These are phyloP conservation scores for Paradoxurus hermaphroditus DNA, from an alignment of 2,113 vertebrate species.

Conservation along the genomic window DNA sequence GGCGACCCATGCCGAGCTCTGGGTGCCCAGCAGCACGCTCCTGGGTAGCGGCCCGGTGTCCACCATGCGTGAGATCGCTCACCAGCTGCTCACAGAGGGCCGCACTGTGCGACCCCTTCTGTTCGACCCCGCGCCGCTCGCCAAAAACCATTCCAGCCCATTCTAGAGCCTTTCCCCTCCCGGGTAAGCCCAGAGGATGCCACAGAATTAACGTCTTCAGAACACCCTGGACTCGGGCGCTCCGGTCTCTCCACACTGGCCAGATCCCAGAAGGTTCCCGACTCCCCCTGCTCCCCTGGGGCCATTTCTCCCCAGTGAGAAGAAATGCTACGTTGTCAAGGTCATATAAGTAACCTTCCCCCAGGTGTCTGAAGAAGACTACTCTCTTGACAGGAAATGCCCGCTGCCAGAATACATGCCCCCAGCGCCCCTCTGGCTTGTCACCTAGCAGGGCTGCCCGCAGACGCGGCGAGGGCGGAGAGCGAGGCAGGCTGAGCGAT, in stretches of 20 bases:
- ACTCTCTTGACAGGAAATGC: neutral
- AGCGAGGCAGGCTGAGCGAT: neutral
- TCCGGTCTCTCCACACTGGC: neutral
- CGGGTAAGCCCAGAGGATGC: neutral
- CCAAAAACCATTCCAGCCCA: neutral
- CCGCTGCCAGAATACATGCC: neutral
- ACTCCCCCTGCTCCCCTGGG: neutral
- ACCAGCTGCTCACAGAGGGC: neutral
- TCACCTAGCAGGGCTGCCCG: neutral
- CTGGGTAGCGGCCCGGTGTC: neutral
- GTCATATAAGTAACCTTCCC: neutral
- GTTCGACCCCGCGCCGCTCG: neutral
- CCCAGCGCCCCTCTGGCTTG: neutral
- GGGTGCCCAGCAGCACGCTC: neutral
- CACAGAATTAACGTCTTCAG: neutral
- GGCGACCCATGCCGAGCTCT: neutral
- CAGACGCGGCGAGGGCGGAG: neutral
- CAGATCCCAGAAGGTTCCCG: neutral
- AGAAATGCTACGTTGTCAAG: neutral
- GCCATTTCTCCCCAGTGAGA: neutral
- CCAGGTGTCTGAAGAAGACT: neutral
- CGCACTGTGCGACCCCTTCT: fast-evolving
- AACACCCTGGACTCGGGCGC: neutral
- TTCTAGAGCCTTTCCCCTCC: neutral
- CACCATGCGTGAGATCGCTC: neutral